A percentile compares a stretch with the other conserved stretches of the same genome.
These are phyloP conservation scores for Phrynocephalus versicolor DNA, from an alignment of 2,113 vertebrate species.

Conservation along the genomic window DNA sequence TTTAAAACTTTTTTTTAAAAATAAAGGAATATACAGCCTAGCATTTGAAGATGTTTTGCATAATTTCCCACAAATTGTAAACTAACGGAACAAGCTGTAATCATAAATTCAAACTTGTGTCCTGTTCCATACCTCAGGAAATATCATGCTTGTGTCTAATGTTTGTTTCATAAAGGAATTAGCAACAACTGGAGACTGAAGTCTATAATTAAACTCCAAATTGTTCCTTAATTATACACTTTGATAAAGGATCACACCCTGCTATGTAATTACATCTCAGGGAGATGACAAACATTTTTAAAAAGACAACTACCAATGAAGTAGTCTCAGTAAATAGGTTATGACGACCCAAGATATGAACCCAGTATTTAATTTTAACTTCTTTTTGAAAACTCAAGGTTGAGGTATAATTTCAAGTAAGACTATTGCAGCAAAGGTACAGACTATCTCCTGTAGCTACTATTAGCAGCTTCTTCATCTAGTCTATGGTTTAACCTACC, in stretches of 20 bases:
- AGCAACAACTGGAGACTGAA: conserved; percentile 52
- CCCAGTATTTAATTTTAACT: not conserved
- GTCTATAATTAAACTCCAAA: conserved; percentile 72
- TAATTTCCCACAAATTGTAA: conserved; percentile 19
- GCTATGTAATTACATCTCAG: conserved; percentile 58
- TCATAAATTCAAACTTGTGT: conserved; percentile 26
- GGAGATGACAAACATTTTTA: conserved; percentile 54
- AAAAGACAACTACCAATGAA: conserved; percentile 51
- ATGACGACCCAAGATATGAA: not conserved
- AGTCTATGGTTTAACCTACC: not conserved
- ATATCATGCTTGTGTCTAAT: conserved; percentile 41
- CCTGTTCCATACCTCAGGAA: conserved; percentile 19
- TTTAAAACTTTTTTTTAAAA: not conserved
- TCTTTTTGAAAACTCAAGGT: not conserved
- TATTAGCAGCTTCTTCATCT: not conserved
- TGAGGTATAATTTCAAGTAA: not conserved
- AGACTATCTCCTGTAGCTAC: not conserved
- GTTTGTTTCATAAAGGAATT: conserved; percentile 65
- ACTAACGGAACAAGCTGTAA: conserved; percentile 6
- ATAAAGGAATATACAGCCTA: not conserved
- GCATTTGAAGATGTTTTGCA: not conserved
- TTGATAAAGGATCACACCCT: conserved; percentile 32
- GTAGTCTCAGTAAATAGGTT: conserved; percentile 18
- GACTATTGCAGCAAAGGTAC: not conserved
- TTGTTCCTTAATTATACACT: conserved; percentile 67